Percentiles rank a stretch among this genome's conserved stretches.
Conservation (phyloP, 2,113 vertebrate species). For the Thunnus thynnus region DNA sequence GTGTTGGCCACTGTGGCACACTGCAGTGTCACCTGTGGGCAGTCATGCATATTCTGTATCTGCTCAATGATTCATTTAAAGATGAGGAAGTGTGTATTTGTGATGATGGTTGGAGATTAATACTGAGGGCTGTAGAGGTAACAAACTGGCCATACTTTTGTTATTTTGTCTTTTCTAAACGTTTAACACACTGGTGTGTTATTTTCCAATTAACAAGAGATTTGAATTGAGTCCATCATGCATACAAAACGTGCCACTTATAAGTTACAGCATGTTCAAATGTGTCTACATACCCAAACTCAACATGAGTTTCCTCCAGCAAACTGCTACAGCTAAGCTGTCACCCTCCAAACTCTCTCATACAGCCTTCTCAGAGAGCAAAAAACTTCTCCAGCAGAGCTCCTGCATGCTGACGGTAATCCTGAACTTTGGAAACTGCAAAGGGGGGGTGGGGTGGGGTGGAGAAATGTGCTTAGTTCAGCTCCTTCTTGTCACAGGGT, state of each 20-base stretch:
- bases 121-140: background rate
- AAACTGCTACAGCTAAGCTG: constrained; percentile 73
- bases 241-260: constrained; percentile 73
- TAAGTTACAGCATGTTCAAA: constrained; percentile 66
- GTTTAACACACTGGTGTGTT: constrained; percentile 34
- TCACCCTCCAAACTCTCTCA: constrained; percentile 74
- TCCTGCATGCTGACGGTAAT: constrained; percentile 80
- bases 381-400: constrained; percentile 80
- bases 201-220: constrained; percentile 53
- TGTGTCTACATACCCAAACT: constrained; percentile 74
- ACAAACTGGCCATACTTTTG: background rate
- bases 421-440: constrained; percentile 86
- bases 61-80: constrained; percentile 49
- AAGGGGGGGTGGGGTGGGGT: constrained; percentile 54
- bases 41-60: constrained; percentile 27
- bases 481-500: constrained; percentile 89
- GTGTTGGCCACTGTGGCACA: constrained; percentile 37
- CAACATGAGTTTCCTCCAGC: constrained; percentile 71
- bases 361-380: constrained; percentile 67
- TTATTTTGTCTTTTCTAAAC: constrained; percentile 32
- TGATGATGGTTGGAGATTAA: constrained; percentile 18
- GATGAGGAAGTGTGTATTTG: background rate
- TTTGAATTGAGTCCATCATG: constrained; percentile 64
- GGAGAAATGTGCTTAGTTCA: constrained; percentile 88
- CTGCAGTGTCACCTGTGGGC: constrained; percentile 72